Conservation (phyloP, 2,113 vertebrate genomes). For the Pygoscelis antarcticus region DNA sequence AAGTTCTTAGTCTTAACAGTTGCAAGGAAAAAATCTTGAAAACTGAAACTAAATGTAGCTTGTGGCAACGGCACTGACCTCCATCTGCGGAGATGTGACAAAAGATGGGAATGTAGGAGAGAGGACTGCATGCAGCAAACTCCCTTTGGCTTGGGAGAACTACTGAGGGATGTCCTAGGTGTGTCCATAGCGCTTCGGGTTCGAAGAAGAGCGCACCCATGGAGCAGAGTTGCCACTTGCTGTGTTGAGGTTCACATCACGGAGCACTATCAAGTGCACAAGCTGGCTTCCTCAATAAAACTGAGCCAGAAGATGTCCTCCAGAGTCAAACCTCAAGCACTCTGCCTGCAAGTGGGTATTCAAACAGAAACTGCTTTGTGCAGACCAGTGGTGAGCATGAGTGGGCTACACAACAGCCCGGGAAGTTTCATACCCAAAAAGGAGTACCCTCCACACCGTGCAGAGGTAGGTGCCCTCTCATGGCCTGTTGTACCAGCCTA, state of each 20-base stretch:
- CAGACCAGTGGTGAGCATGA: background rate
- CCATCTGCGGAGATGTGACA: background rate
- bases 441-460: background rate
- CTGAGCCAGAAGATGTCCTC: background rate
- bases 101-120: background rate
- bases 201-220: accelerated
- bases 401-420: background rate
- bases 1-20: background rate
- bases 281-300: background rate
- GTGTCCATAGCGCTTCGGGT: background rate
- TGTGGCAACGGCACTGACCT: background rate
- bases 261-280: background rate
- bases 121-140: background rate
- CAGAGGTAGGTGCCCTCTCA: background rate
- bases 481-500: background rate
- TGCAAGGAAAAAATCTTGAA: background rate
- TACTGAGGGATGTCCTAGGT: accelerated
- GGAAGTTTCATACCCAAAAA: background rate
- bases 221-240: background rate
- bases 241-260: background rate
- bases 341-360: background rate
- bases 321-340: background rate
- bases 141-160: background rate
- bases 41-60: background rate
- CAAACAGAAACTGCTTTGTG: background rate